Percentiles rank a stretch among this genome's conserved stretches.
These are phyloP conservation scores for Drosophila kanapiae DNA, from an alignment of 1,140 invertebrate genomes.

Conservation along the genomic window DNA sequence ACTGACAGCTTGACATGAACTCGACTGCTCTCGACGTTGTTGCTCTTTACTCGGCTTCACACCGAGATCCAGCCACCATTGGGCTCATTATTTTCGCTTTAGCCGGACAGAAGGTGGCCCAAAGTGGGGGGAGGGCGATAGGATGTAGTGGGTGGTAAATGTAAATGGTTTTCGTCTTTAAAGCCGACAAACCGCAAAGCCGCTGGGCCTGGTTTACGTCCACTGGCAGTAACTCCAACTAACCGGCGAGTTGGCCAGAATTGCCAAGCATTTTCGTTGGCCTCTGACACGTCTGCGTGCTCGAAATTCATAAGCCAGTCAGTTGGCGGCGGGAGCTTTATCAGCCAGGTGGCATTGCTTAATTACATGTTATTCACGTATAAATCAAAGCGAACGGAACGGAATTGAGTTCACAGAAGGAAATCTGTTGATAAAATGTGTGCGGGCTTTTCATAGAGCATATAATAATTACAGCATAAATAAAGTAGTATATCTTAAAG, in stretches of 20 bases:
- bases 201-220: conserved; percentile 19
- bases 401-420: conserved; percentile 18
- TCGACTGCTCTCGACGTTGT: conserved; percentile 68
- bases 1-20: conserved; percentile 83
- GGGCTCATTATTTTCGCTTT: conserved; percentile 81
- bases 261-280: conserved; percentile 16
- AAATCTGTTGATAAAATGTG: conserved; percentile 22
- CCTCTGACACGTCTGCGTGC: conserved; percentile 43
- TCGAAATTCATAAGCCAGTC: conserved; percentile 48
- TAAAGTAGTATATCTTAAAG: too few species aligned
- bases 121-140: conserved; percentile 11
- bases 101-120: conserved; percentile 59
- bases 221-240: conserved; percentile 39
- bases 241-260: conserved; percentile 20
- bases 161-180: conserved; percentile 50
- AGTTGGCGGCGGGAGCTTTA: conserved; percentile 8
- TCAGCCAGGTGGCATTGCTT: conserved; percentile 35
- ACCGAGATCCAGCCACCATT: conserved; percentile 50
- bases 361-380: conserved; percentile 45
- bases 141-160: conserved; percentile 13
- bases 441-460: too few species aligned
- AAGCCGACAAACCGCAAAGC: conserved; percentile 67
- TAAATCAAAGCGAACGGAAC: conserved; percentile 35
- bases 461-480: neutral
- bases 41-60: conserved; percentile 53